Evolutionary conservation across 2,797 vertebrate species (phyloP).

Genomic region (Salmo trutta): DNA sequence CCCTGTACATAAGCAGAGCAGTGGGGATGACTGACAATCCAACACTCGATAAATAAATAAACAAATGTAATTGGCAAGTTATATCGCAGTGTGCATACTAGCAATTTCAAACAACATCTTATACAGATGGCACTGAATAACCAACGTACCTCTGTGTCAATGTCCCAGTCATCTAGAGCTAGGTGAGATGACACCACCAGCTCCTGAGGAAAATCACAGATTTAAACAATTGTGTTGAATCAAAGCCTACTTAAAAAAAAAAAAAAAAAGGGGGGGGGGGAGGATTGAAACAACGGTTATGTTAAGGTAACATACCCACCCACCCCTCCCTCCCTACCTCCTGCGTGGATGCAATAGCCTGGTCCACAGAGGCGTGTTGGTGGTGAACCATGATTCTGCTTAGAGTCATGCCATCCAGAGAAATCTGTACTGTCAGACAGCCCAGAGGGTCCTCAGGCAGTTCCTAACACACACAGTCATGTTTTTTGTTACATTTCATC

Average conservation of each 20-base stretch:
- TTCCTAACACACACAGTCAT: conserved; percentile 67
- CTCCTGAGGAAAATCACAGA: conserved; percentile 54
- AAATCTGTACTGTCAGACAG: conserved; percentile 76
- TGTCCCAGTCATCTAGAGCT: conserved; percentile 70
- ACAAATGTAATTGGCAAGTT: too few species aligned
- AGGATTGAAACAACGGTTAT: too few species aligned
- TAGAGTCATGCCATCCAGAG: conserved; percentile 80
- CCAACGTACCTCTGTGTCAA: conserved; percentile 63
- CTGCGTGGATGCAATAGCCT: not conserved
- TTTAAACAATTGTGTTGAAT: conserved; percentile 5
- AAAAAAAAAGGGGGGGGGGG: too few species aligned
- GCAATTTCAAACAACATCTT: not conserved
- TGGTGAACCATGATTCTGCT: conserved; percentile 83
- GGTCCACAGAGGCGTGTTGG: conserved; percentile 64
- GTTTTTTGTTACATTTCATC: too few species aligned
- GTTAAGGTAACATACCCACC: too few species aligned
- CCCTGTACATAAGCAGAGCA: conserved; percentile 48
- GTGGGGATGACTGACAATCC: too few species aligned
- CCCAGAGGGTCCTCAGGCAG: conserved; percentile 71
- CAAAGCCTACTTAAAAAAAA: not conserved
- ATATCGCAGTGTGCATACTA: not conserved
- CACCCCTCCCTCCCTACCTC: conserved; percentile 39
- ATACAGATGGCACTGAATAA: not conserved
- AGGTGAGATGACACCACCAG: conserved; percentile 5
- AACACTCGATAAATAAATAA: too few species aligned